Evolutionary conservation across 2,113 vertebrate species (phyloP).

Genomic region (Sinocyclocheilus anshuiensis): DNA sequence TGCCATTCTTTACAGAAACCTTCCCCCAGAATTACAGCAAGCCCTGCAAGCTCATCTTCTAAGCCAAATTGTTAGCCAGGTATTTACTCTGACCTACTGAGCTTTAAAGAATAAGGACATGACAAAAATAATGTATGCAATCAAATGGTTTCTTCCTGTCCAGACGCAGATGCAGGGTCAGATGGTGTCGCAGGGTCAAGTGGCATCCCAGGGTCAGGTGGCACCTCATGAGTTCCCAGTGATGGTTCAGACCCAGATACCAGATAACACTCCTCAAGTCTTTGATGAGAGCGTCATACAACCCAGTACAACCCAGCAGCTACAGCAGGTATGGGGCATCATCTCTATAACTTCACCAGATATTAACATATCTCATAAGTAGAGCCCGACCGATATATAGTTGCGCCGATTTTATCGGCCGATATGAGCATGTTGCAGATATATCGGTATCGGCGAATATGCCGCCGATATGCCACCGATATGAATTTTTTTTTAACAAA

Average conservation of each 20-base stretch:
- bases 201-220: background rate
- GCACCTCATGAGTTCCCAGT: background rate
- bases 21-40: conserved; percentile 68
- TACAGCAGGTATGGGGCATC: background rate
- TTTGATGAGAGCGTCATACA: background rate
- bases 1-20: conserved; percentile 30
- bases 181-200: background rate
- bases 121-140: background rate
- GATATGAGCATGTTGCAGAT: no score
- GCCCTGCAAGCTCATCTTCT: conserved; percentile 75
- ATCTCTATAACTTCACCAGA: background rate
- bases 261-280: background rate
- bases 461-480: no score
- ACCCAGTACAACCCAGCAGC: background rate
- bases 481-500: no score
- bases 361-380: background rate
- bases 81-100: background rate
- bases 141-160: background rate
- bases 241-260: background rate
- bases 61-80: conserved; percentile 71
- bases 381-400: no score
- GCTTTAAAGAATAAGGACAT: background rate
- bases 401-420: no score
- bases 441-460: no score
- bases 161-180: conserved; percentile 64